phyloP scores from a whole-genome alignment of 2,797 vertebrate species.

The Decapterus maruadsi region DNA sequence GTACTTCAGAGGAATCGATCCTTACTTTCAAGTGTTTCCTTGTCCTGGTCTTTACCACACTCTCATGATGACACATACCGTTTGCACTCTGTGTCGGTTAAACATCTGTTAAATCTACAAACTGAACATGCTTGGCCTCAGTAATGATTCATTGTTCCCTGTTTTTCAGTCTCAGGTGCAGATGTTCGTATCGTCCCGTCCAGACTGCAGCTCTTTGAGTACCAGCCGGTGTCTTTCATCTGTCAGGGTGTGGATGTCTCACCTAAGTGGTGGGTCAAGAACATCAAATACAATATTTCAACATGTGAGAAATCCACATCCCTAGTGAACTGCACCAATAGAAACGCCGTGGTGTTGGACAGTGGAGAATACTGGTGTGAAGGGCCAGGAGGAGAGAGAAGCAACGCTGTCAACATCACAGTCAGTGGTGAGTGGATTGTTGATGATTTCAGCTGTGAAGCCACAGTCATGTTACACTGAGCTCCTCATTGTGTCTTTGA shows the following conservation, averaged over 20 bases:
- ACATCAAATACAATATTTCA: fast-evolving
- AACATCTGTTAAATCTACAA: too few relatives aligned
- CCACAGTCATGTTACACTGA: too few relatives aligned
- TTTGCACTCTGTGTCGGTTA: too few relatives aligned
- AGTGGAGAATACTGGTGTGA: constrained; percentile 10
- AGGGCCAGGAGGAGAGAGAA: not conserved
- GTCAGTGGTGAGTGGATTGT: not conserved
- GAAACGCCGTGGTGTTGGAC: not conserved
- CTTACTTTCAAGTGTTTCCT: too few relatives aligned
- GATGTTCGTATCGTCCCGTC: fast-evolving
- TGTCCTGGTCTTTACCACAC: too few relatives aligned
- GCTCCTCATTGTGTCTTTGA: too few relatives aligned
- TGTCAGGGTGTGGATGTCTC: not conserved
- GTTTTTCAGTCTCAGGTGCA: not conserved
- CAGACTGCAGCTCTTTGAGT: constrained; percentile 35
- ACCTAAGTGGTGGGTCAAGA: constrained; percentile 11
- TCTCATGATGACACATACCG: too few relatives aligned
- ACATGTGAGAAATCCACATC: not conserved
- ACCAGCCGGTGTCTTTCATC: constrained; percentile 3
- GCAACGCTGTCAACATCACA: not conserved
- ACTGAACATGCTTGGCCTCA: too few relatives aligned
- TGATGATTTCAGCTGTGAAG: too few relatives aligned
- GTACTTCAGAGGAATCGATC: too few relatives aligned
- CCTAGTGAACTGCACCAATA: not conserved
- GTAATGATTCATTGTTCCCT: not conserved